A percentile compares a stretch with the other conserved stretches of the same genome.
These are phyloP conservation scores for Parelbella ahira DNA, from an alignment of 2,888 invertebrate genomes.

Conservation along the genomic window DNA sequence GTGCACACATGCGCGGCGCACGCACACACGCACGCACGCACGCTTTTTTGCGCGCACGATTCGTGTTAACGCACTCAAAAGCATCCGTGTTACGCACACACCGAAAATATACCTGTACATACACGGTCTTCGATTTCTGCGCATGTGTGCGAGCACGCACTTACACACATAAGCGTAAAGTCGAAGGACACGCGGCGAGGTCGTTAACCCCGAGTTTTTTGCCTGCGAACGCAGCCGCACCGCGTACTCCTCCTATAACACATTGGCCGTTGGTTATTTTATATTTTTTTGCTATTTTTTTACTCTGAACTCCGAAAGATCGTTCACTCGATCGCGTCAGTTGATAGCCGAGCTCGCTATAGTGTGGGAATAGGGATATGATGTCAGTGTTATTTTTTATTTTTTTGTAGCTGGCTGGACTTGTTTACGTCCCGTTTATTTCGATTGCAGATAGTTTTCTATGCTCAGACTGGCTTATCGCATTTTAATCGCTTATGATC, in stretches of 20 bases:
- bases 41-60: constrained; percentile 47
- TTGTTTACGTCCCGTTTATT: constrained; percentile 48
- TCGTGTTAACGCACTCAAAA: constrained; percentile 58
- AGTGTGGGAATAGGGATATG: constrained; percentile 65
- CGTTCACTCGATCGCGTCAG: constrained; percentile 54
- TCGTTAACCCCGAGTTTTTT: constrained; percentile 75
- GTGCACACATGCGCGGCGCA: constrained; percentile 28
- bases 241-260: constrained; percentile 61
- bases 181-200: constrained; percentile 75
- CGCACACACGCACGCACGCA: constrained; percentile 36
- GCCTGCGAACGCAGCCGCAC: constrained; percentile 65
- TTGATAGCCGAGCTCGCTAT: constrained; percentile 46
- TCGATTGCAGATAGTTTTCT: constrained; percentile 27
- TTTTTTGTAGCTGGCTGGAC: constrained; percentile 33
- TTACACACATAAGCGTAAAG: constrained; percentile 50
- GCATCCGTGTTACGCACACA: constrained; percentile 52
- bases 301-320: constrained; percentile 54
- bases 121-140: constrained; percentile 44
- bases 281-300: constrained; percentile 38
- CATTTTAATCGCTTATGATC: constrained; percentile 11
- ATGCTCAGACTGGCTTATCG: constrained; percentile 10
- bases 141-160: constrained; percentile 44
- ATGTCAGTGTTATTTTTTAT: constrained; percentile 49
- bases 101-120: constrained; percentile 34
- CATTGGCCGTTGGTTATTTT: constrained; percentile 65